Conservation (phyloP, 2,113 vertebrate genomes). For the Neopipo cinnamomea region DNA sequence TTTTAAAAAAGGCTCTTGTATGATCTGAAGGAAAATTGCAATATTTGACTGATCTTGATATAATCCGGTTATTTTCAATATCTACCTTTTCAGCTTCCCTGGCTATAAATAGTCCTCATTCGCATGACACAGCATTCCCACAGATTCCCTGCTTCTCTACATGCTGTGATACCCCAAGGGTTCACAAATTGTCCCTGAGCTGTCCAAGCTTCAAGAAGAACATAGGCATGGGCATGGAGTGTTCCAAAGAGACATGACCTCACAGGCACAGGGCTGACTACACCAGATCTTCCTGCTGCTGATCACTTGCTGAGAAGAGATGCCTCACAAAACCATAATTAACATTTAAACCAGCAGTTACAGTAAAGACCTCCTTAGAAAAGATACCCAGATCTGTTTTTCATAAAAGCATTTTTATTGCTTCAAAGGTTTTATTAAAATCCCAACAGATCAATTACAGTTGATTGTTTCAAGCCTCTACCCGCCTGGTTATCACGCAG, state of each 20-base stretch:
- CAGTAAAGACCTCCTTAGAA: background rate
- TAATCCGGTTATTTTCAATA: constrained; percentile 20
- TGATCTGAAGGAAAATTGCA: background rate
- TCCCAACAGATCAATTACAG: constrained; percentile 32
- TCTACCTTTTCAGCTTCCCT: background rate
- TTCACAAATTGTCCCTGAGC: background rate
- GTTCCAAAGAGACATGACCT: background rate
- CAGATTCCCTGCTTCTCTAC: background rate
- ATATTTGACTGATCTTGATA: constrained; percentile 16
- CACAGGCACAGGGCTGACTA: background rate
- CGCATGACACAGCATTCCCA: background rate
- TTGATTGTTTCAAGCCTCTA: constrained; percentile 35
- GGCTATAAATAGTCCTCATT: background rate
- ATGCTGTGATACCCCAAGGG: background rate
- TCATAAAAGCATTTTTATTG: constrained; percentile 61
- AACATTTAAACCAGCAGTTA: constrained; percentile 9
- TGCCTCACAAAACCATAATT: background rate
- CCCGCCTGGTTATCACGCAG: background rate
- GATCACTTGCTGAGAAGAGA: background rate
- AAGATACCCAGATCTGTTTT: constrained; percentile 30
- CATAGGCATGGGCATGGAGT: background rate
- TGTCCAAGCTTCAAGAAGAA: background rate
- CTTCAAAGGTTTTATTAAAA: constrained; percentile 54
- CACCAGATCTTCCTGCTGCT: background rate
- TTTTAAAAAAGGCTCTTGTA: background rate